A percentile compares a stretch with the other conserved stretches of the same genome.
These are phyloP conservation scores for Callaeas wilsoni DNA, from an alignment of 2,113 vertebrate genomes.

Conservation along the genomic window DNA sequence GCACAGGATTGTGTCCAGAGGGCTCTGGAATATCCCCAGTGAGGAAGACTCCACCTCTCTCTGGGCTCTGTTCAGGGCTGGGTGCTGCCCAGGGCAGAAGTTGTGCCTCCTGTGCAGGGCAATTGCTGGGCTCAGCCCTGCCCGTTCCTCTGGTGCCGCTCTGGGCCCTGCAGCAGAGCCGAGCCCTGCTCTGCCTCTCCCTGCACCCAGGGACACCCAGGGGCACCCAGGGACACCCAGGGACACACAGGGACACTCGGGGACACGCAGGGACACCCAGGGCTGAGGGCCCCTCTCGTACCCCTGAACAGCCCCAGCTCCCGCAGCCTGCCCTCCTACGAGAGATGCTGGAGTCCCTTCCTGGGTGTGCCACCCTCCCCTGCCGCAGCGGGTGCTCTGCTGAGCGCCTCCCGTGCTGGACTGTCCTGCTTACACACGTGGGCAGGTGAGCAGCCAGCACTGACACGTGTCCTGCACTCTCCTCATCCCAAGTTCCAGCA, in stretches of 20 bases:
- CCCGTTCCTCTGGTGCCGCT: fast-evolving
- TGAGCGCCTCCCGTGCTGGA: not conserved
- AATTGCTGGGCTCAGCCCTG: not conserved
- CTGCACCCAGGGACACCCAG: not conserved
- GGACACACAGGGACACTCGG: too few species aligned
- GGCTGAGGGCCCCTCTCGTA: not conserved
- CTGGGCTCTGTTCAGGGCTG: not conserved
- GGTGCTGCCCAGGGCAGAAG: not conserved
- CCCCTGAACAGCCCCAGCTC: not conserved
- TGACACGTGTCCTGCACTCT: fast-evolving
- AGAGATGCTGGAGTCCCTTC: not conserved
- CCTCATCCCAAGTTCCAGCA: not conserved
- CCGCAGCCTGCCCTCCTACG: not conserved
- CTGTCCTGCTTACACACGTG: not conserved
- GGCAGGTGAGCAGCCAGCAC: not conserved
- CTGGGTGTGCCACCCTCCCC: not conserved
- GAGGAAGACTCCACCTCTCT: not conserved
- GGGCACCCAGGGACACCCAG: not conserved
- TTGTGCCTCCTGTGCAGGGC: not conserved
- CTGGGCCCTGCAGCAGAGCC: not conserved
- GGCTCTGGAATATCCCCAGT: not conserved
- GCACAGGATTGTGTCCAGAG: not conserved
- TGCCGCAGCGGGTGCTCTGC: not conserved
- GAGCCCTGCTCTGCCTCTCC: not conserved
- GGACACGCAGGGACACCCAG: not conserved